phyloP scores from a whole-genome alignment of 2,888 invertebrate genomes.

The Baccha elongata region DNA sequence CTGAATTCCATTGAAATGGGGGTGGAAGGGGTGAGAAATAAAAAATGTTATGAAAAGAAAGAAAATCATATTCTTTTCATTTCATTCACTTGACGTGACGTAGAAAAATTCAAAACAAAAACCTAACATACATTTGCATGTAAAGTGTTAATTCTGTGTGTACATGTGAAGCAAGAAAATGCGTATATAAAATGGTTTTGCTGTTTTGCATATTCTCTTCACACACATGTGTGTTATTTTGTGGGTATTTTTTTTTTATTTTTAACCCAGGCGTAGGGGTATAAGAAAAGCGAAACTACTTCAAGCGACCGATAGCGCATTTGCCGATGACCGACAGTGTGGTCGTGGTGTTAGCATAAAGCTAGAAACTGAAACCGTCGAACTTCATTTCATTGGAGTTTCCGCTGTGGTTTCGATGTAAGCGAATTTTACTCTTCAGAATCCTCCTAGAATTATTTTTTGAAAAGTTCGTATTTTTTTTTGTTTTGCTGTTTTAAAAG shows the following conservation, averaged over 20 bases:
- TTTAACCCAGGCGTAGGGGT: no score
- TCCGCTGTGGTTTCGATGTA: no score
- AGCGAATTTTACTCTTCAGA: no score
- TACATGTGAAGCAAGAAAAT: slow-evolving; percentile 21
- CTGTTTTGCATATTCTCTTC: slow-evolving; percentile 9
- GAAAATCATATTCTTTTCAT: slow-evolving; percentile 61
- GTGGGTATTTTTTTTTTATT: no score
- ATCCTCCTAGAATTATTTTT: no score
- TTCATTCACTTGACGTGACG: slow-evolving; percentile 55
- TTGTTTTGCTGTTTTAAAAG: no score
- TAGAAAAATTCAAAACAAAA: slow-evolving; percentile 51
- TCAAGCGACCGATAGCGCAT: slow-evolving; percentile 18
- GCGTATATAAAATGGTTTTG: slow-evolving; percentile 8
- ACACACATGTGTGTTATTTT: not conserved
- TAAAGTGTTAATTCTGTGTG: no score
- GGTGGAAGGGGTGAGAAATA: slow-evolving; percentile 22
- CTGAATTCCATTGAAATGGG: no score
- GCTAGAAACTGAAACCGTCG: no score
- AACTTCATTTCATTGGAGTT: no score
- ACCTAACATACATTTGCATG: slow-evolving; percentile 52
- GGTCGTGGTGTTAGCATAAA: slow-evolving; percentile 26
- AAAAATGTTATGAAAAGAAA: slow-evolving; percentile 29
- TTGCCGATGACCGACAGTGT: slow-evolving; percentile 43
- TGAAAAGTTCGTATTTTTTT: no score
- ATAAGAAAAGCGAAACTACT: slow-evolving; percentile 35